Evolutionary conservation across 30 jellyfish, hydroid and myxozoan species (phyloP).

Genomic region (Pseudorhiza aurosa): DNA sequence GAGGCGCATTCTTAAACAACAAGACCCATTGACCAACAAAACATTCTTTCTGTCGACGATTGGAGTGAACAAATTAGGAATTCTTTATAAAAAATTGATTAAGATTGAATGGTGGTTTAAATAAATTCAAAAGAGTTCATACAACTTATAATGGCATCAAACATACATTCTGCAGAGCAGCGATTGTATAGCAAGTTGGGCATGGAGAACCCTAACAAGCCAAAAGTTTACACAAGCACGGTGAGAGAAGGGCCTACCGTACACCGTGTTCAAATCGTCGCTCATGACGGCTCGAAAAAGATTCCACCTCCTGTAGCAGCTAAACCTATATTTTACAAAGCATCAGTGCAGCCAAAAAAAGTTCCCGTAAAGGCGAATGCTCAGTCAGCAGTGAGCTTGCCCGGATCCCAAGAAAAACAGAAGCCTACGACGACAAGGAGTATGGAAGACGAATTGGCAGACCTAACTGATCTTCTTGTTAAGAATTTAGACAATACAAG

Average conservation of each 20-base stretch:
- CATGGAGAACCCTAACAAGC: constrained; percentile 77
- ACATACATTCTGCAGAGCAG: constrained; percentile 57
- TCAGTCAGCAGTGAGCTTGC: constrained; percentile 47
- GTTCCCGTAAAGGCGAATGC: constrained; percentile 72
- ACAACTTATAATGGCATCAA: constrained; percentile 58
- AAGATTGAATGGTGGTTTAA: neutral
- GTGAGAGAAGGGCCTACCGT: constrained; percentile 59
- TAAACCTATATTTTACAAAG: constrained; percentile 77
- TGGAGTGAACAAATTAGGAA: neutral
- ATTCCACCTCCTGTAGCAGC: constrained; percentile 98
- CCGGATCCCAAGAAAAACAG: constrained; percentile 56
- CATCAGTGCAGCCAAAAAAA: constrained; percentile 46
- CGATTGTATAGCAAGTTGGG: constrained; percentile 65
- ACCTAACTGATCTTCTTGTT: constrained; percentile 81
- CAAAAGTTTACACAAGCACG: constrained; percentile 61
- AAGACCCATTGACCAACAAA: constrained; percentile 9
- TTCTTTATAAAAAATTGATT: neutral
- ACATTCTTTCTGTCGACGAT: neutral
- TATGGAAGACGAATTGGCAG: constrained; percentile 93
- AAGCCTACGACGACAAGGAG: constrained; percentile 30
- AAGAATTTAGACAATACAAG: constrained; percentile 80
- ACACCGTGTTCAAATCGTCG: constrained; percentile 33
- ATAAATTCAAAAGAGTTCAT: constrained; percentile 6
- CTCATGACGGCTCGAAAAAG: constrained; percentile 66
- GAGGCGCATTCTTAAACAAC: neutral